Evolutionary conservation across 30 jellyfish, hydroid and myxozoan genomes (phyloP).

Genomic region (Pseudorhiza aurosa): DNA sequence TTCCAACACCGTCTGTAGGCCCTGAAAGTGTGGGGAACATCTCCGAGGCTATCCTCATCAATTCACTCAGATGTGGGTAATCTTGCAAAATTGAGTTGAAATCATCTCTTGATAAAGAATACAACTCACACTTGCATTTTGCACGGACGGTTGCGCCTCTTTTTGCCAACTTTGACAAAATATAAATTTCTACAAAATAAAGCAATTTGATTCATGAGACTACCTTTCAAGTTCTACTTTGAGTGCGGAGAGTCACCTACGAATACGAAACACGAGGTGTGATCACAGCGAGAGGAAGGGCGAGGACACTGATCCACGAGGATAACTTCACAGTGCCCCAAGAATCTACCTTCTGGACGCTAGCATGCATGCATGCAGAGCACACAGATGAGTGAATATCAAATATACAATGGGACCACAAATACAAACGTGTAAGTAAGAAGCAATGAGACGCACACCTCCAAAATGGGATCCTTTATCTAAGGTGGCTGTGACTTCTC

Average conservation of each 20-base stretch:
- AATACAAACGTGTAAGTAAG: too few species aligned
- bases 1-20: constrained; percentile 41
- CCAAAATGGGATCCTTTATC: constrained; percentile 68
- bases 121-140: constrained; percentile 50
- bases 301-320: too few species aligned
- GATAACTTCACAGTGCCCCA: too few species aligned
- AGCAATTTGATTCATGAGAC: too few species aligned
- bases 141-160: constrained; percentile 72
- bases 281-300: too few species aligned
- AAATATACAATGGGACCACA: too few species aligned
- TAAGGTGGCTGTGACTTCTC: constrained; percentile 46
- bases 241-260: too few species aligned
- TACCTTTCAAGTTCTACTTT: too few species aligned
- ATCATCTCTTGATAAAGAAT: constrained; percentile 39
- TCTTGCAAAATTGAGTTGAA: constrained; percentile 23
- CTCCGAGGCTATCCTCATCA: constrained; percentile 45
- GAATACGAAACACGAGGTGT: too few species aligned
- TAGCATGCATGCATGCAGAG: too few species aligned
- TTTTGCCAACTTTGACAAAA: constrained; percentile 48
- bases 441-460: constrained; percentile 21
- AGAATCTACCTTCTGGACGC: too few species aligned
- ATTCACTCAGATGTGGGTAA: constrained; percentile 58
- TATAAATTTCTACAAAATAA: constrained; percentile 30
- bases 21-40: constrained; percentile 20
- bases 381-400: too few species aligned